These are phyloP conservation scores for Fukomys damarensis DNA, from an alignment of 2,113 vertebrate genomes.

Conservation along the genomic window DNA sequence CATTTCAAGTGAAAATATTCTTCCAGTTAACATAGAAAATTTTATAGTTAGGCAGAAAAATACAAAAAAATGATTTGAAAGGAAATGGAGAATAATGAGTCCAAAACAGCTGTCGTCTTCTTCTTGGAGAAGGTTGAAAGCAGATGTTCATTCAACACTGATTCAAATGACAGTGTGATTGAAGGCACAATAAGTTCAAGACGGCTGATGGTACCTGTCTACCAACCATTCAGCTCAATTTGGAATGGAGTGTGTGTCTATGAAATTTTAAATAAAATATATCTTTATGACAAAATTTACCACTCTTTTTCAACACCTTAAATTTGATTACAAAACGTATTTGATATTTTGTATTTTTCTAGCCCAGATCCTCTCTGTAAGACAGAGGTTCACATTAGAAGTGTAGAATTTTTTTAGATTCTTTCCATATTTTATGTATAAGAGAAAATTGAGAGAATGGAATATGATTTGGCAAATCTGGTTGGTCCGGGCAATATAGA, in stretches of 20 bases:
- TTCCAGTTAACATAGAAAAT: not conserved
- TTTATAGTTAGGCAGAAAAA: constrained; percentile 5
- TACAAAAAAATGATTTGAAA: not conserved
- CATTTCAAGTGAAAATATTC: not conserved
- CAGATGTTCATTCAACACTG: not conserved
- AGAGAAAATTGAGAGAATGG: not conserved
- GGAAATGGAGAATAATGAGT: not conserved
- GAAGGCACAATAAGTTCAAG: not conserved
- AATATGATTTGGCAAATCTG: not conserved
- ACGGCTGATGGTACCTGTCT: rapidly evolving
- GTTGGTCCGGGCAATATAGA: not conserved
- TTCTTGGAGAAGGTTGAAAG: not conserved
- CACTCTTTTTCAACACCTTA: not conserved
- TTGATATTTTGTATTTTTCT: not conserved
- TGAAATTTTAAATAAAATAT: not conserved
- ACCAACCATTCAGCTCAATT: not conserved
- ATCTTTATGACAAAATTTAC: not conserved
- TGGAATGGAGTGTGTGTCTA: not conserved
- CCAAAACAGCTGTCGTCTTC: not conserved
- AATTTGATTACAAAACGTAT: not conserved
- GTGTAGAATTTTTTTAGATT: not conserved
- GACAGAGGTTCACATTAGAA: not conserved
- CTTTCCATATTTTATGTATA: not conserved
- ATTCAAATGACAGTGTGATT: not conserved
- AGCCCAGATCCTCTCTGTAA: not conserved